Evolutionary conservation across 2,797 vertebrate species (phyloP).

Genomic region (Coracias cyanogaster): DNA sequence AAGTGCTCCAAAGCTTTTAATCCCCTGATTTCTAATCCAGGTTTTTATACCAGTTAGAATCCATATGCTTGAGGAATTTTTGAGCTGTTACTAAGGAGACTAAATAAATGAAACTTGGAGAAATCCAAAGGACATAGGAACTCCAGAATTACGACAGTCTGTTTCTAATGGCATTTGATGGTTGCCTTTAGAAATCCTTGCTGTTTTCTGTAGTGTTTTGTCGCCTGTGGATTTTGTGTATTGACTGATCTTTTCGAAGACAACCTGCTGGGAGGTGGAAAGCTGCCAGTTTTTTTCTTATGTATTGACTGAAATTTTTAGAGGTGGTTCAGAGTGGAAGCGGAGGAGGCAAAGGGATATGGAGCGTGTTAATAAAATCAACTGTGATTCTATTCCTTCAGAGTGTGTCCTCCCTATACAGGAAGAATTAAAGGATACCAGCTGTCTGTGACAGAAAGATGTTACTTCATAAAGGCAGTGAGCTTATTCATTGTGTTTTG

Average conservation of each 20-base stretch:
- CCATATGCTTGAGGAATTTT: background rate
- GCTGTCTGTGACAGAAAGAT: background rate
- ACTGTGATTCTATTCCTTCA: background rate
- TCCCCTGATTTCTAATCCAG: background rate
- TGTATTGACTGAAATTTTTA: background rate
- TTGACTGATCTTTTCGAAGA: conserved; percentile 31
- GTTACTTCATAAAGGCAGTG: background rate
- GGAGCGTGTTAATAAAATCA: background rate
- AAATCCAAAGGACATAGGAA: background rate
- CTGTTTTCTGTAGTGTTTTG: background rate
- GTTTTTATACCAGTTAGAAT: background rate
- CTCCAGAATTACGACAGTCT: background rate
- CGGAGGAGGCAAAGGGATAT: background rate
- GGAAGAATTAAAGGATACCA: background rate
- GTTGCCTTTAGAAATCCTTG: background rate
- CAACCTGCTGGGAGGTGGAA: background rate
- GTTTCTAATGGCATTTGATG: background rate
- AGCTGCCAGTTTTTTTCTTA: background rate
- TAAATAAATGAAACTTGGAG: background rate
- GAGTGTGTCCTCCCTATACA: background rate
- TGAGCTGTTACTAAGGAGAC: background rate
- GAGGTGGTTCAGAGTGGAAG: background rate
- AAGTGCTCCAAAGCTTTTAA: background rate
- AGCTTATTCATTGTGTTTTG: background rate
- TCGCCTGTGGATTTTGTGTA: conserved; percentile 14